Evolutionary conservation across 1,140 invertebrate species (phyloP), one percentile per base, ranked within the genome.

Genomic region (Drosophila subpulchrella): DNA sequence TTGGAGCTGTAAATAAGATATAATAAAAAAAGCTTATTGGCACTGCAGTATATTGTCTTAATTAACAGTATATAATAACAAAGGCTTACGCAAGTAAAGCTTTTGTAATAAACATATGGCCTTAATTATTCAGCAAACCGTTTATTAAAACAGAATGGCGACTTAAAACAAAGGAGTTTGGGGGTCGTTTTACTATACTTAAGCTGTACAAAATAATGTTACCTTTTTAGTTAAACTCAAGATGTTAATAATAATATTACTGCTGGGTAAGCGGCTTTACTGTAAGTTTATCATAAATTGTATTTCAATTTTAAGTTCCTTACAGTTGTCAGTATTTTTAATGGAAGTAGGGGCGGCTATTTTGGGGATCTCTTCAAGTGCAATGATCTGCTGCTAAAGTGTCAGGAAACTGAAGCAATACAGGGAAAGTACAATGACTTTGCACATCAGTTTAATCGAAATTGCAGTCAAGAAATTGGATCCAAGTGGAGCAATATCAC

Each of bases 311-410:
- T 13, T n/a, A 17, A 17, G n/a, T 7, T 32, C 30, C 24, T 10
- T 6, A 66, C 47, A 67, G 65, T 65, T 51, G 17, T 39, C n/a
- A 51, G 59, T 12, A 11, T 27, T 24, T 50, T 63, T 30, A 27
- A 34, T n/a, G 30, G 11, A 11, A 13, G n/a, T 24, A 11, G 17
- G 13, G 32, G 46, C 7, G 42, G 44, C 36, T 51, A 41, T 51
- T 51, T 65, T 36, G 17, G 36, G 1, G 47, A 67, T 65, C 46
- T 67, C n/a, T 63, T 65, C 39, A 46, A 71, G 39, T 71, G 66
- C 47, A 73, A 71, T 53, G 56, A 71, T 36, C n/a, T 71, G 32
- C 38, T 73, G 24, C 13, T 53, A 7, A 71, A 60, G 24, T 73
- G 70, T 7, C 47, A 39, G 6, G 41, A 71, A 47, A 53, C 56